Conservation (phyloP, 2,888 invertebrate species). For the Dioctria linearis region DNA sequence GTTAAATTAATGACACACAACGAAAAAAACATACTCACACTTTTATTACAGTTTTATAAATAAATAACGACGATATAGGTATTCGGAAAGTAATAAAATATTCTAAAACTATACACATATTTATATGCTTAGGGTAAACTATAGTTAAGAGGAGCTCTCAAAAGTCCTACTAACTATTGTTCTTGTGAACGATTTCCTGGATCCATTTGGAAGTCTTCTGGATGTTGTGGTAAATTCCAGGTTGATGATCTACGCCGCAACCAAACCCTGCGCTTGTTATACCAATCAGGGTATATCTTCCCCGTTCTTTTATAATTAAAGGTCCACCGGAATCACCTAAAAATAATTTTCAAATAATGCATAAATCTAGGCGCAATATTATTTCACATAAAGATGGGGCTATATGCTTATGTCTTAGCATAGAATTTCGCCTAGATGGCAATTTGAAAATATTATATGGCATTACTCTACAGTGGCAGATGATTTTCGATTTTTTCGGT, state of each 20-base stretch:
- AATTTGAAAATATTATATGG: too few species aligned
- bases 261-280: slow-evolving; percentile 91
- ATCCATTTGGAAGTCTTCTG: slow-evolving; percentile 81
- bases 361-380: background rate
- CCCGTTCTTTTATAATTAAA: slow-evolving; percentile 78
- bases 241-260: slow-evolving; percentile 88
- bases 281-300: slow-evolving; percentile 83
- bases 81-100: slow-evolving; percentile 8
- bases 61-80: slow-evolving; percentile 19
- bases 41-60: slow-evolving; percentile 15
- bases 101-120: too few species aligned
- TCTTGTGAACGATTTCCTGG: slow-evolving; percentile 71
- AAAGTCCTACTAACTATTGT: background rate
- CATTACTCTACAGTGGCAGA: too few species aligned
- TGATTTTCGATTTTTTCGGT: too few species aligned
- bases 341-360: background rate
- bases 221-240: slow-evolving; percentile 89
- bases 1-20: slow-evolving; percentile 7
- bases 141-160: too few species aligned
- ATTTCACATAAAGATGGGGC: background rate
- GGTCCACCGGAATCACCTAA: slow-evolving; percentile 88
- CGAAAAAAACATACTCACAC: slow-evolving; percentile 23
- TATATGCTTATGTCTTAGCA: too few species aligned
- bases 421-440: too few species aligned
- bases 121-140: too few species aligned